Base-by-base conservation (phyloP, 2,113 vertebrate species). In the Syngnathus typhle region DNA sequence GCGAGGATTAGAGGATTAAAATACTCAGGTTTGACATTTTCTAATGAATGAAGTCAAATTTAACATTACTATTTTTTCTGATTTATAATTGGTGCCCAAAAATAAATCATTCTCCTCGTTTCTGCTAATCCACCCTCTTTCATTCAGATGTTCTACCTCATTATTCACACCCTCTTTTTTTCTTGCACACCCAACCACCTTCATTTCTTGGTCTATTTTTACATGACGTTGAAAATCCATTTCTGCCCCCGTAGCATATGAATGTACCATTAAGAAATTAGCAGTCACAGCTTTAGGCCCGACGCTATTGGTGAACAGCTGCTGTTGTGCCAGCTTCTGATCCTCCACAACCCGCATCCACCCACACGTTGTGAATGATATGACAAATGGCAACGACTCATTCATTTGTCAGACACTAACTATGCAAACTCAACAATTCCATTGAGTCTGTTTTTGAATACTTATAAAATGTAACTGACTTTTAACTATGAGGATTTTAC, bases 141-240 rank as follows among this genome's bases (percentile, higher is more conserved):
- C 36, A 36, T 49, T 67, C 44, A 36, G 12, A 67, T 70, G 37
- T 32, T 18, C 46, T 47, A 16, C 46, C 63, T 66, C 13, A 60
- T 36, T 60, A 9, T 64, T 59, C 51, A 27, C 8, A 0, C n/a
- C 12, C 1, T n/a, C n/a, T 43, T 58, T 72, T 51, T 32, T 60
- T 65, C 15, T 67, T 70, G 70, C 23, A 21, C 55, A 62, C 5
- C 55, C 67, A 32, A 8, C 12, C 51, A 52, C 37, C 12, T 5
- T 47, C 23, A 39, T 68, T 44, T 44, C 13, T 10, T 52, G 3
- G 32, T 66, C 69, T 78, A 80, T 77, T 80, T 81, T 84, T 78
- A 59, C 37, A 63, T 21, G 37, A 19, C 46, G 13, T 41, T 69
- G 43, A 54, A 54, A 51, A 58, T 77, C 47, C 51, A 23, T 67